Conservation (phyloP, 1,140 invertebrate species). For the Drosophila quadrilineata region DNA sequence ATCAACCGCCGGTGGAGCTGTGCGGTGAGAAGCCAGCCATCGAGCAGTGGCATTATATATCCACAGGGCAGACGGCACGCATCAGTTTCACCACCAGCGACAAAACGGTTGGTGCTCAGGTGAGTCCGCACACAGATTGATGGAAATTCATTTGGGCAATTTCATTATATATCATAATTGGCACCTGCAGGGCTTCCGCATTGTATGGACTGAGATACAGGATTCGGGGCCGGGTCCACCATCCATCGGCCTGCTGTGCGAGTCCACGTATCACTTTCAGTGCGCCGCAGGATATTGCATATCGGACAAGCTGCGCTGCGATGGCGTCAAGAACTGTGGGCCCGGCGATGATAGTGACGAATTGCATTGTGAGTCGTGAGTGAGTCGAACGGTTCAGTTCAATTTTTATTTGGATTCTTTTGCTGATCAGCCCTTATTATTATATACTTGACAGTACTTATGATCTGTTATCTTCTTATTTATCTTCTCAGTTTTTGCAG, state of each 20-base stretch:
- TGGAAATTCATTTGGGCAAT: too few relatives aligned
- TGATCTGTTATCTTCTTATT: conserved; percentile 23
- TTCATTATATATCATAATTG: neutral
- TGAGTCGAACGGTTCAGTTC: conserved; percentile 82
- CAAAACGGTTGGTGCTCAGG: conserved; percentile 88
- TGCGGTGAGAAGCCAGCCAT: conserved; percentile 91
- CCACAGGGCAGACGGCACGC: conserved; percentile 83
- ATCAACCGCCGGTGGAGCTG: conserved; percentile 90
- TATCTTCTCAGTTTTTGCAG: conserved; percentile 55
- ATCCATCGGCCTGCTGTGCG: conserved; percentile 75
- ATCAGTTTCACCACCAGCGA: conserved; percentile 91
- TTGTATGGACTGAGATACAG: conserved; percentile 93
- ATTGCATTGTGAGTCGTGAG: conserved; percentile 88
- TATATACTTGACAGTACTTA: conserved; percentile 24
- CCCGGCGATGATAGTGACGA: conserved; percentile 90
- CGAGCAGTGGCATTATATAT: conserved; percentile 91
- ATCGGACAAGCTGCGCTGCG: conserved; percentile 88
- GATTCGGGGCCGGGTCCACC: conserved; percentile 81
- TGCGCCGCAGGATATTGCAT: conserved; percentile 89
- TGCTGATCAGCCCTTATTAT: conserved; percentile 28
- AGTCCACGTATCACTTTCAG: conserved; percentile 80
- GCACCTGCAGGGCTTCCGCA: conserved; percentile 88
- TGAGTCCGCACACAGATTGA: too few relatives aligned
- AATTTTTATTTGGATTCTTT: conserved; percentile 74
- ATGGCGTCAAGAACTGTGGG: conserved; percentile 91